These are phyloP conservation scores for Drosophila seguyi DNA, from an alignment of 1,140 invertebrate species.

Conservation along the genomic window DNA sequence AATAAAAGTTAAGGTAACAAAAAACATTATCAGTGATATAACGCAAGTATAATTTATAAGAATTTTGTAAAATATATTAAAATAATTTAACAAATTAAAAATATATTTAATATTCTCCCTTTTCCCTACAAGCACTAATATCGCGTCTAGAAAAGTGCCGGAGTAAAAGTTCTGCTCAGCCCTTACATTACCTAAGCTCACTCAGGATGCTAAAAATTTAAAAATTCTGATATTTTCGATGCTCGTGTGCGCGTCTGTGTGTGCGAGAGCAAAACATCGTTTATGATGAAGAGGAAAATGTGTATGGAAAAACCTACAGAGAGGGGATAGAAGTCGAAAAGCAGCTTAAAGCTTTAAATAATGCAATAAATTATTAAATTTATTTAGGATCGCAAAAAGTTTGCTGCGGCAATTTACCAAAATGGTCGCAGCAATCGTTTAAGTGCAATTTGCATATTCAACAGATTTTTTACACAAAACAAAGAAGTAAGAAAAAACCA, in stretches of 20 bases:
- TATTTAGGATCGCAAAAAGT: constrained; percentile 31
- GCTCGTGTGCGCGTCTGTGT: background rate
- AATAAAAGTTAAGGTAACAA: fast-evolving
- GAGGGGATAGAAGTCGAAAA: constrained; percentile 23
- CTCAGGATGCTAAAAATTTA: constrained; percentile 13
- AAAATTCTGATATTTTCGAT: constrained; percentile 16
- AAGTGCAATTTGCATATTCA: constrained; percentile 67
- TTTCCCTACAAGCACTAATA: constrained; percentile 12
- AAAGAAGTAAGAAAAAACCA: constrained; percentile 12
- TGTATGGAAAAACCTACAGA: background rate
- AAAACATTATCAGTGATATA: no score
- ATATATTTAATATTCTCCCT: background rate
- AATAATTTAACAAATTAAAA: no score
- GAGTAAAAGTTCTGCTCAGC: constrained; percentile 1
- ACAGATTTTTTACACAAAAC: constrained; percentile 27
- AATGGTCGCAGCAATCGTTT: constrained; percentile 48
- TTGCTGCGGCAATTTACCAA: constrained; percentile 41
- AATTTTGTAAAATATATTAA: background rate
- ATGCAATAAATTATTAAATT: constrained; percentile 53
- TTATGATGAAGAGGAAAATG: constrained; percentile 22
- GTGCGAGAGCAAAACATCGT: constrained; percentile 22
- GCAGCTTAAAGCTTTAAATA: constrained; percentile 41
- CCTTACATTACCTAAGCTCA: constrained; percentile 4
- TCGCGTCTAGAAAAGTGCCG: constrained; percentile 1
- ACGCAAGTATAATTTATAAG: background rate